These are phyloP conservation scores for Ochotona princeps DNA, from an alignment of 2,113 vertebrate species.

Conservation along the genomic window DNA sequence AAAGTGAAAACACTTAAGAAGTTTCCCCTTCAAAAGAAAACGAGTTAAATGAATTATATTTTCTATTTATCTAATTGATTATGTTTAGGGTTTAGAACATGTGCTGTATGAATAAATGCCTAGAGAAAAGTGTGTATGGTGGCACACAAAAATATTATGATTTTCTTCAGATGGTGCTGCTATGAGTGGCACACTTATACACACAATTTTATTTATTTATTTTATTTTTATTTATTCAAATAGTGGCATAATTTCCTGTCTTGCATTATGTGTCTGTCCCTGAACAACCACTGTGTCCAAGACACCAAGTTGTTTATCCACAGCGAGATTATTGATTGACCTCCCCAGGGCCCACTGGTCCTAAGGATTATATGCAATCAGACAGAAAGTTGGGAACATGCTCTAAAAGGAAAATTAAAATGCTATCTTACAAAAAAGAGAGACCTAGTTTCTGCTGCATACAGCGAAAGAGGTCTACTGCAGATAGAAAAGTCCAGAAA, in stretches of 20 bases:
- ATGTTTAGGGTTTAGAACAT: background rate
- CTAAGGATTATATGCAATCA: background rate
- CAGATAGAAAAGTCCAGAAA: background rate
- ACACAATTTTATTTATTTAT: background rate
- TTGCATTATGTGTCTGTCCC: background rate
- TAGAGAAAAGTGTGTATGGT: background rate
- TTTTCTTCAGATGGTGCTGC: background rate
- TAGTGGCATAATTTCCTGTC: background rate
- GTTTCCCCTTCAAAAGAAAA: background rate
- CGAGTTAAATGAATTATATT: background rate
- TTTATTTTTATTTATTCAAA: no score
- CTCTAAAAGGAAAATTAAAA: background rate
- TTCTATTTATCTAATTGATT: background rate
- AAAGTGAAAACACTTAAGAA: conserved; percentile 11
- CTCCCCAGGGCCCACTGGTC: no score
- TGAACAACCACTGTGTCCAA: background rate
- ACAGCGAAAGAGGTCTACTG: background rate
- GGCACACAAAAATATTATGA: background rate
- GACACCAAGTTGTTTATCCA: background rate
- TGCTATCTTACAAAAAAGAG: background rate
- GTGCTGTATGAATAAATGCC: background rate
- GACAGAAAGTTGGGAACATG: background rate
- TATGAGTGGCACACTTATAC: background rate
- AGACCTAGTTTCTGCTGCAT: background rate
- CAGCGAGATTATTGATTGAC: background rate